Evolutionary conservation across 2,797 vertebrate genomes (phyloP).

Genomic region (Natrix natrix): DNA sequence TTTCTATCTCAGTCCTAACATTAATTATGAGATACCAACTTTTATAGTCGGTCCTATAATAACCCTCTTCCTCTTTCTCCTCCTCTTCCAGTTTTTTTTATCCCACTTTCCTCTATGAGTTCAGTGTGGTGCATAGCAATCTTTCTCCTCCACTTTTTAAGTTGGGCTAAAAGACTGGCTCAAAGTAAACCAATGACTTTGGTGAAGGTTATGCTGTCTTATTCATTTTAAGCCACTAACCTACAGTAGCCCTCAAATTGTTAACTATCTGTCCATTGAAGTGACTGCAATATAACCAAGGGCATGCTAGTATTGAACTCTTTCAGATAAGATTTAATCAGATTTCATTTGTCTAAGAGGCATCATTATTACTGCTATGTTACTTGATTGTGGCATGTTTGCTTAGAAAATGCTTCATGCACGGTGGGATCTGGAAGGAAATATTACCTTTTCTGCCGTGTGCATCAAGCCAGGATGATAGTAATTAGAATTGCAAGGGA

Average conservation of each 20-base stretch:
- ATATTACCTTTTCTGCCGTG: background rate
- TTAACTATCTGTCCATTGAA: background rate
- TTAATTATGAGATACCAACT: background rate
- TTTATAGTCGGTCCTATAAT: background rate
- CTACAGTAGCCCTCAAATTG: background rate
- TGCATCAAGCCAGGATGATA: conserved; percentile 9
- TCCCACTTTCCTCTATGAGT: background rate
- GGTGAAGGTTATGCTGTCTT: background rate
- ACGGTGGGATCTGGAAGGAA: background rate
- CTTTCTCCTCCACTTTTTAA: background rate
- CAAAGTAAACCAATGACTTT: background rate
- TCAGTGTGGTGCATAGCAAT: background rate
- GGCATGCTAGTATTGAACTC: background rate
- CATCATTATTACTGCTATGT: background rate
- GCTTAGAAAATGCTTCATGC: background rate
- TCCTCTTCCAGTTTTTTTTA: background rate
- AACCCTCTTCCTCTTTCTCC: background rate
- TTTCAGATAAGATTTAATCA: background rate
- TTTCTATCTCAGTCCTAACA: background rate
- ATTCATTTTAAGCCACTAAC: background rate
- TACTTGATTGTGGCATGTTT: background rate
- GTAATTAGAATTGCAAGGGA: conserved; percentile 26
- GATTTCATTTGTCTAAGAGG: background rate
- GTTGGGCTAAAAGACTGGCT: background rate
- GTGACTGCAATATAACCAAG: background rate